These are phyloP conservation scores for Coronaproctus castanopsis DNA, from an alignment of 2,888 invertebrate genomes.

Conservation along the genomic window DNA sequence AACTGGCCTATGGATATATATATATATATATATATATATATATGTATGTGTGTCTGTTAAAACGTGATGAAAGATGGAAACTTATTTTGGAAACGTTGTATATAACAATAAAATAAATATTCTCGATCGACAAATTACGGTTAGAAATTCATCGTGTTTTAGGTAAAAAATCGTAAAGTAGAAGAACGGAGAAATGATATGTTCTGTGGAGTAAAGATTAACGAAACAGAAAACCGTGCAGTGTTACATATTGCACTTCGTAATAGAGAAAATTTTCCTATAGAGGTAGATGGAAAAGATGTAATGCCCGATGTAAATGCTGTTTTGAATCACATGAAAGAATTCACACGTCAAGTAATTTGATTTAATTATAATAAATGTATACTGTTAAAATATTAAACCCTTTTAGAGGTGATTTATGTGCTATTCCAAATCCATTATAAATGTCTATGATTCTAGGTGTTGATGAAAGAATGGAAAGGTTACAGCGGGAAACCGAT, in stretches of 20 bases:
- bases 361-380: neutral
- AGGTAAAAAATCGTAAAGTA: slow-evolving; percentile 54
- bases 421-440: no score
- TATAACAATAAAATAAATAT: no score
- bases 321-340: slow-evolving; percentile 85
- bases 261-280: slow-evolving; percentile 56
- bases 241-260: slow-evolving; percentile 88
- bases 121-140: no score
- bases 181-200: slow-evolving; percentile 72
- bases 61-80: no score
- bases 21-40: no score
- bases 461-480: slow-evolving; percentile 36
- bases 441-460: no score
- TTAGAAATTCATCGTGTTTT: slow-evolving; percentile 14
- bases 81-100: no score
- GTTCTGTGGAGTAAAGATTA: slow-evolving; percentile 85
- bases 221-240: slow-evolving; percentile 89
- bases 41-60: no score
- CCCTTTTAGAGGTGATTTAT: no score
- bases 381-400: no score
- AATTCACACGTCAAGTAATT: slow-evolving; percentile 57
- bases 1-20: no score
- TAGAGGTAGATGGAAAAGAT: slow-evolving; percentile 66
- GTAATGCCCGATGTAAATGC: slow-evolving; percentile 82
- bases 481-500: slow-evolving; percentile 81